Conservation (phyloP, 2,888 invertebrate species). For the Drosophila pseudotakahashii region DNA sequence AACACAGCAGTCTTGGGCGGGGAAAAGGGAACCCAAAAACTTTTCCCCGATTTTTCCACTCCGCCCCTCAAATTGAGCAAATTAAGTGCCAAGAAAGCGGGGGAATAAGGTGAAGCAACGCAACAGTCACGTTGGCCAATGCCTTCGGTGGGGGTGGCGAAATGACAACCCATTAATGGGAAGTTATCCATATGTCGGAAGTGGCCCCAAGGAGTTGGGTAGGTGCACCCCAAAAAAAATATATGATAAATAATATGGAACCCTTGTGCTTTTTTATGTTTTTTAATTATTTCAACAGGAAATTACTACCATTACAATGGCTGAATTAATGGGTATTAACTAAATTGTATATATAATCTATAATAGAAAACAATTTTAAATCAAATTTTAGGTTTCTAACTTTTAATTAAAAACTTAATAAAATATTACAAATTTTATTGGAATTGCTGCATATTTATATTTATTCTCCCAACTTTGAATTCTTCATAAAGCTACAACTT, state of each 20-base stretch:
- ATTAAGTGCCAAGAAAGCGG: slow-evolving; percentile 63
- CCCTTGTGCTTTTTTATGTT: neutral
- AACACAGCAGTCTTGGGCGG: slow-evolving; percentile 1
- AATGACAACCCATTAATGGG: slow-evolving; percentile 38
- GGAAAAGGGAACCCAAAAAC: slow-evolving; percentile 19
- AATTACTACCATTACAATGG: neutral
- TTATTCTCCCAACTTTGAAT: neutral
- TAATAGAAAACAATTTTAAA: too few relatives aligned
- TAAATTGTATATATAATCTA: neutral
- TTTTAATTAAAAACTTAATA: too few relatives aligned
- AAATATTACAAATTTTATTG: neutral
- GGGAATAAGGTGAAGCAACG: slow-evolving; percentile 14
- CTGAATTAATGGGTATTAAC: neutral
- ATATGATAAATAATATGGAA: neutral
- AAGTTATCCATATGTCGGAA: slow-evolving; percentile 35
- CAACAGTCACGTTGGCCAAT: slow-evolving; percentile 25
- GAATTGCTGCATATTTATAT: neutral
- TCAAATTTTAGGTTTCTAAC: too few relatives aligned
- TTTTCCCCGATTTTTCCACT: slow-evolving; percentile 37
- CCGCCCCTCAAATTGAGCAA: slow-evolving; percentile 57
- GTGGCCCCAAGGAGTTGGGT: neutral
- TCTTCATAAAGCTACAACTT: neutral
- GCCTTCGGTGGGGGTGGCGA: slow-evolving; percentile 11
- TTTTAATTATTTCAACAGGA: neutral
- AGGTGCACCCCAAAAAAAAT: neutral